Percentiles rank a stretch among this genome's conserved stretches.
Conservation (phyloP, 2,113 vertebrate genomes). For the Erythrocercus mccallii region DNA sequence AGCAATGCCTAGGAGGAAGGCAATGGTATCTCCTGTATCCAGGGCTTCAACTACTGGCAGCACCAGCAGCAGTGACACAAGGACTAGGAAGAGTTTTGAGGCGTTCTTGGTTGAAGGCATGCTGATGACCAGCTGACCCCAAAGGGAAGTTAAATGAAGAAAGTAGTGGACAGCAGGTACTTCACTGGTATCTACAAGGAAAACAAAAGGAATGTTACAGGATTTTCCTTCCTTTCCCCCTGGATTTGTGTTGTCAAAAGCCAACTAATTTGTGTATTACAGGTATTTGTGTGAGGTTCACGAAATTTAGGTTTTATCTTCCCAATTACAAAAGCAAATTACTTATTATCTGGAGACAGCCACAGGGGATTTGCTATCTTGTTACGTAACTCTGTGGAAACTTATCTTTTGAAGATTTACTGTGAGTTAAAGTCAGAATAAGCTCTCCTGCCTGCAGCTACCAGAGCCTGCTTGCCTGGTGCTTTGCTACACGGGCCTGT, state of each 20-base stretch:
- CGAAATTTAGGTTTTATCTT: not conserved
- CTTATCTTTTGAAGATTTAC: not conserved
- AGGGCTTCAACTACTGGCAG: conserved; percentile 81
- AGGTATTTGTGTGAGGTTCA: too few relatives aligned
- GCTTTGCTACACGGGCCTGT: accelerated
- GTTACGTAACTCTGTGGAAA: not conserved
- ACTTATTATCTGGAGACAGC: not conserved
- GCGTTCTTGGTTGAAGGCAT: conserved; percentile 71
- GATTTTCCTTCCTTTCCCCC: not conserved
- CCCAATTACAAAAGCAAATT: not conserved
- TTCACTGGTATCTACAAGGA: not conserved
- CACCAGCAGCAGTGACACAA: conserved; percentile 68
- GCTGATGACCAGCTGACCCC: conserved; percentile 38
- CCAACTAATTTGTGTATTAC: not conserved
- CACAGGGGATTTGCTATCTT: not conserved
- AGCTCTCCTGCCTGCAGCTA: not conserved
- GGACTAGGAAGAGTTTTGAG: not conserved
- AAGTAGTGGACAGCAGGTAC: not conserved
- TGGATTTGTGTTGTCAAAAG: not conserved
- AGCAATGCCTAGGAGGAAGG: conserved; percentile 80
- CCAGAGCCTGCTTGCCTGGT: not conserved
- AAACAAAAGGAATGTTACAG: not conserved
- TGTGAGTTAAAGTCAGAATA: accelerated
- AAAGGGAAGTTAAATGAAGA: not conserved
- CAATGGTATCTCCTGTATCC: conserved; percentile 85